phyloP scores from a whole-genome alignment of 2,888 invertebrate species.

The Ferrisia virgata region DNA sequence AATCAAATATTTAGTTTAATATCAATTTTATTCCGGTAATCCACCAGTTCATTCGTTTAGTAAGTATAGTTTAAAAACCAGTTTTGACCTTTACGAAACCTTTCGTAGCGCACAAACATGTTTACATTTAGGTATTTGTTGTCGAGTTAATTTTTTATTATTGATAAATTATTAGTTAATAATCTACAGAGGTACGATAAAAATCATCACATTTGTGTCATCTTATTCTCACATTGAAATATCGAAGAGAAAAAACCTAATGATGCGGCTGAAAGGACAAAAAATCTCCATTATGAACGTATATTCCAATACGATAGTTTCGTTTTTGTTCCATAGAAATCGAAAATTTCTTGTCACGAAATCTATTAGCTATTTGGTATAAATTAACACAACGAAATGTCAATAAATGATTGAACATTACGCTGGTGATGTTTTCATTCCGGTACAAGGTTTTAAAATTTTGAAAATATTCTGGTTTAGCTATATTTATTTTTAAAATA shows the following conservation, averaged over 20 bases:
- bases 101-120: slow-evolving; percentile 38
- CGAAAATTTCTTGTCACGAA: slow-evolving; percentile 22
- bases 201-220: slow-evolving; percentile 3
- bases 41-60: slow-evolving; percentile 39
- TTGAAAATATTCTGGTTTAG: background rate
- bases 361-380: too few species aligned
- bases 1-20: slow-evolving; percentile 41
- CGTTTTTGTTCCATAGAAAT: background rate
- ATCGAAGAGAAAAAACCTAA: background rate
- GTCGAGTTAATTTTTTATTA: slow-evolving; percentile 37
- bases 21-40: slow-evolving; percentile 43
- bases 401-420: slow-evolving; percentile 7
- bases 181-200: background rate
- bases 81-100: slow-evolving; percentile 44
- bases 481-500: background rate
- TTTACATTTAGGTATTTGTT: slow-evolving; percentile 44
- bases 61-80: slow-evolving; percentile 24
- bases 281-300: slow-evolving; percentile 7
- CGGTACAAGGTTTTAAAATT: background rate
- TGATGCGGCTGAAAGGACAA: background rate
- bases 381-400: background rate
- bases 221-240: background rate
- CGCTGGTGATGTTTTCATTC: background rate
- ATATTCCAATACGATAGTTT: background rate
- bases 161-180: slow-evolving; percentile 41